These are phyloP conservation scores for Macrosteles quadrilineatus DNA, from an alignment of 1,140 invertebrate species.

Conservation along the genomic window DNA sequence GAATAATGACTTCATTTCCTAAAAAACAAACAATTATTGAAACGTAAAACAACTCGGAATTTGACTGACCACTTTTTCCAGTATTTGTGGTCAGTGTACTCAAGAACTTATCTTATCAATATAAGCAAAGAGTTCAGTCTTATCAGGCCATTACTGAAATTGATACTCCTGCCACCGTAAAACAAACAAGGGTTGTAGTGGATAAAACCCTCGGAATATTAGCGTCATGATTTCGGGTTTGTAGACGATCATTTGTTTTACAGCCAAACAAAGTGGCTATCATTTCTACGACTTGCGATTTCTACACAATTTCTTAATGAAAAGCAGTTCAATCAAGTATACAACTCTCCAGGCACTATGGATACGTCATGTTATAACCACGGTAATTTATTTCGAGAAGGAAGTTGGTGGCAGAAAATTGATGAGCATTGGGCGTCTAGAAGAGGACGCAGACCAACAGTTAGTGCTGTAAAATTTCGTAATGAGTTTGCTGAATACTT, in stretches of 20 bases:
- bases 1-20: too few relatives aligned
- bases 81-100: too few relatives aligned
- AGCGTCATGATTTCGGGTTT: conserved; percentile 49
- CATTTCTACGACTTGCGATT: conserved; percentile 43
- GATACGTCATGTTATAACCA: background rate
- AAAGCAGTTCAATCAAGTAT: background rate
- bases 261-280: conserved; percentile 39
- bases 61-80: too few relatives aligned
- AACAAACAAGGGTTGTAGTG: conserved; percentile 48
- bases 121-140: too few relatives aligned
- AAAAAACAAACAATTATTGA: too few relatives aligned
- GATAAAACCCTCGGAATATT: conserved; percentile 59
- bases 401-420: conserved; percentile 1
- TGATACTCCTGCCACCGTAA: too few relatives aligned
- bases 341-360: conserved; percentile 10
- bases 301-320: conserved; percentile 7
- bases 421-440: background rate
- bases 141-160: too few relatives aligned
- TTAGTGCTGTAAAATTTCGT: background rate
- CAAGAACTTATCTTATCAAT: too few relatives aligned
- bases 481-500: conserved; percentile 1
- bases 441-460: background rate
- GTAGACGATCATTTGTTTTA: conserved; percentile 45
- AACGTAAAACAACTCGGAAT: too few relatives aligned
- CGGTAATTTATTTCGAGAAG: conserved; percentile 10